Base-by-base conservation (phyloP, 2,888 invertebrate species). In the Heliconius sara region DNA sequence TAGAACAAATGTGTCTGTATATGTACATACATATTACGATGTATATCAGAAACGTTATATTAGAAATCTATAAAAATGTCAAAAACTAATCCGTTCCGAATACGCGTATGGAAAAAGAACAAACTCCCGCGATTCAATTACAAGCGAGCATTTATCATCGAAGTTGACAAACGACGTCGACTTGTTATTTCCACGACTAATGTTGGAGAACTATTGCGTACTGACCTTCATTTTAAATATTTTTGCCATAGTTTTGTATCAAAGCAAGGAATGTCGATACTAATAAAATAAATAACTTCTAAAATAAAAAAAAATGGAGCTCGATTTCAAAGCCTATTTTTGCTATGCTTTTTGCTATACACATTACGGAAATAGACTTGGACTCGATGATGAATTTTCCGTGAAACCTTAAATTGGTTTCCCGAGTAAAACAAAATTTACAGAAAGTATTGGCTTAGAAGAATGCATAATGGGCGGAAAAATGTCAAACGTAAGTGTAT, bases 401-500 rank as follows among this genome's bases (percentile, higher is more conserved):
- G 16, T 52, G 72, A 70, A 76, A 78, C 39, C 68, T 43, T 39
- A 73, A 80, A 81, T 81, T 76, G 79, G 68, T 81, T 82, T 83
- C 82, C 82, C 81, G 30, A 77, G 81, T 81, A 78, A 74, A 80
- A 78, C 87, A 85, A 87, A 39, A 81, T 89, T 91, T 88, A 89
- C 88, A 85, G 88, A 89, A 89, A 87, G 87, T 88, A 90, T 91
- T 88, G 91, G 89, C 89, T 91, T 88, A 90, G 86, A 87, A 87
- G 90, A 92, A 92, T 92, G 92, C 90, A 92, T 92, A 92, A 93
- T 93, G 89, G 89, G 86, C 87, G 92, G 90, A 91, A 93, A 93
- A 93, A 93, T 92, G 93, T 93, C 93, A 92, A 86, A 85, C 88
- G 90, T 92, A 92, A 93, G 92, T 92, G 92, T 93, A 92, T 92